Evolutionary conservation across 2,797 vertebrate species (phyloP).

Genomic region (Sebastes diploproa): DNA sequence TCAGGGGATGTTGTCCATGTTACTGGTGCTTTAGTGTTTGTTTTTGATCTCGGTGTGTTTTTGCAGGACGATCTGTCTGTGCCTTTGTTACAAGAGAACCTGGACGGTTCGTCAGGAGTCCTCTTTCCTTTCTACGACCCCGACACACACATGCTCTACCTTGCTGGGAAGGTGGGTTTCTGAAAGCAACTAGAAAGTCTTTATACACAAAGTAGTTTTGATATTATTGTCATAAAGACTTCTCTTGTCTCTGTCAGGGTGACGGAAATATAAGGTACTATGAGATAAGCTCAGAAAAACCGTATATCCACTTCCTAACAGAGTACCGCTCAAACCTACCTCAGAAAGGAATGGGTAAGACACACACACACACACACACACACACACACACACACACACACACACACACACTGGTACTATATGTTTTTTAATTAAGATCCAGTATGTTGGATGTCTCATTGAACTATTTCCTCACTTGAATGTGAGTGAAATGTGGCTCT

Average conservation of each 20-base stretch:
- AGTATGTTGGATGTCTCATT: not conserved
- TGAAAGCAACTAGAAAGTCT: not conserved
- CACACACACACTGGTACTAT: not conserved
- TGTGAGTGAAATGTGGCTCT: not conserved
- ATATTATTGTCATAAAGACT: not conserved
- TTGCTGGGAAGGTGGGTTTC: constrained; percentile 91
- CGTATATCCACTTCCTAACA: constrained; percentile 89
- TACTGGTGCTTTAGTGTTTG: not conserved
- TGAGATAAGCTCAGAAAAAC: constrained; percentile 92
- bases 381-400: constrained; percentile 21
- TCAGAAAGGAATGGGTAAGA: constrained; percentile 96
- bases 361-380: not conserved
- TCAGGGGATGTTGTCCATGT: not conserved
- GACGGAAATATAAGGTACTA: constrained; percentile 97
- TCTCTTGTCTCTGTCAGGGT: constrained; percentile 78
- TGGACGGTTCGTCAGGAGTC: constrained; percentile 93
- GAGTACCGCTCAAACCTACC: constrained; percentile 91
- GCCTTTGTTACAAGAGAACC: constrained; percentile 91
- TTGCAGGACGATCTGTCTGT: constrained; percentile 91
- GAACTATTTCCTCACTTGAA: not conserved
- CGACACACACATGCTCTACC: constrained; percentile 96
- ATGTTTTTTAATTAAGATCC: not conserved
- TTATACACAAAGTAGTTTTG: not conserved
- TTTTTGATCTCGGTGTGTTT: constrained; percentile 12
- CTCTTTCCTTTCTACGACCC: constrained; percentile 96